A percentile compares a stretch with the other conserved stretches of the same genome.
Evolutionary conservation across 2,113 vertebrate species (phyloP).

Genomic region (Oryzias javanicus): DNA sequence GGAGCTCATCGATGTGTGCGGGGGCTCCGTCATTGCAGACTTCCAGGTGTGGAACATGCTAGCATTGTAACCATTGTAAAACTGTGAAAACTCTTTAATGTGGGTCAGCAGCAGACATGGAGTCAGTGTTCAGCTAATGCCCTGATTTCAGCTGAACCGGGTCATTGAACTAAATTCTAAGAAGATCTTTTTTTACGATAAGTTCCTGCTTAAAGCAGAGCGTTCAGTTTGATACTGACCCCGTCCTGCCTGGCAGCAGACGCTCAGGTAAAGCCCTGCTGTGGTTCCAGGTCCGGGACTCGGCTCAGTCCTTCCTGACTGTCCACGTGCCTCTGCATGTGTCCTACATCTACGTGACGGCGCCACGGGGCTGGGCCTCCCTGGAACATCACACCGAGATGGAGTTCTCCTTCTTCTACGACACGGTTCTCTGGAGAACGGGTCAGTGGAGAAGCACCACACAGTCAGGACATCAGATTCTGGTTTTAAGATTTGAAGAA

Average conservation of each 20-base stretch:
- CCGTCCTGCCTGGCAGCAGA: too few relatives aligned
- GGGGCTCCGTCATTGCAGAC: slow-evolving; percentile 93
- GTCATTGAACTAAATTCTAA: too few relatives aligned
- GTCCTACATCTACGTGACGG: slow-evolving; percentile 96
- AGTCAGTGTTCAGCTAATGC: too few relatives aligned
- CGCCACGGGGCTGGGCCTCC: slow-evolving; percentile 94
- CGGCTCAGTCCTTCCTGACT: slow-evolving; percentile 95
- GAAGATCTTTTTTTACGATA: too few relatives aligned
- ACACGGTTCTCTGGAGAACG: slow-evolving; percentile 97
- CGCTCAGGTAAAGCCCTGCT: neutral
- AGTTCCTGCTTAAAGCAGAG: too few relatives aligned
- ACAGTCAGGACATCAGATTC: too few relatives aligned
- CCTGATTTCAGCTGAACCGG: too few relatives aligned
- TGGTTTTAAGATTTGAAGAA: too few relatives aligned
- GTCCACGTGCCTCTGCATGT: slow-evolving; percentile 95
- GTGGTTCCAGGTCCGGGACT: slow-evolving; percentile 88
- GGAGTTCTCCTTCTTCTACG: slow-evolving; percentile 99
- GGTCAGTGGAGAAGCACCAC: slow-evolving; percentile 58
- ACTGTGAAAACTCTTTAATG: too few relatives aligned
- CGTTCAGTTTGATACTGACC: too few relatives aligned
- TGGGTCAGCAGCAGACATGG: too few relatives aligned
- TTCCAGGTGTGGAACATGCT: slow-evolving; percentile 81
- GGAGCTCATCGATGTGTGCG: slow-evolving; percentile 92
- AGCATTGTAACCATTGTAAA: too few relatives aligned
- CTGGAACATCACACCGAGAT: slow-evolving; percentile 98